Conservation (phyloP, 2,113 vertebrate genomes). For the Eolophus roseicapilla region DNA sequence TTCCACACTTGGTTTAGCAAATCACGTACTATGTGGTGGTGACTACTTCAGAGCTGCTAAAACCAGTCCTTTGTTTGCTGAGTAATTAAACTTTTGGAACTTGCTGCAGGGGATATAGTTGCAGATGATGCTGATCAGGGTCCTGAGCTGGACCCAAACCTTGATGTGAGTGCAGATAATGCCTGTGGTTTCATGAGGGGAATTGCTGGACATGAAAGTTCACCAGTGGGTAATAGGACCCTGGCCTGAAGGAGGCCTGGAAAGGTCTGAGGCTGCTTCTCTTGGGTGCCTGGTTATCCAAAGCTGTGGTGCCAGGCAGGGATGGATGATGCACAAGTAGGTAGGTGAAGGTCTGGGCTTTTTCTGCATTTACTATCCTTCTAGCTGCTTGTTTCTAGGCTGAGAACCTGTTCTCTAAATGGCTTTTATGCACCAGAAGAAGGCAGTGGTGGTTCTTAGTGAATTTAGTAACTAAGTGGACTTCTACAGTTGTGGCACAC, state of each 20-base stretch:
- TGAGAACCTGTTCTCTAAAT: neutral
- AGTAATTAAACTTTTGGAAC: neutral
- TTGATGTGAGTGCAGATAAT: no score
- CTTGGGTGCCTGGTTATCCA: neutral
- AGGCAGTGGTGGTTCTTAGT: neutral
- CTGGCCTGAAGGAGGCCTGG: neutral
- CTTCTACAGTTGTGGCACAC: neutral
- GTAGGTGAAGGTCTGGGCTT: neutral
- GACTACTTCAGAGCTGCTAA: neutral
- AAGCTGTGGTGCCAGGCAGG: neutral
- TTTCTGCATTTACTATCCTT: neutral
- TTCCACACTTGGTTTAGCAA: neutral
- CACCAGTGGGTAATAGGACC: rapidly evolving
- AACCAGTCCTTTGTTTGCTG: neutral
- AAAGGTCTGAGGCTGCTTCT: neutral
- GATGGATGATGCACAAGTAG: neutral
- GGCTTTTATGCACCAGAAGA: neutral
- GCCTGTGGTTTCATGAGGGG: neutral
- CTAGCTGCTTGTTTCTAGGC: neutral
- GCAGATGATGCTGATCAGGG: neutral
- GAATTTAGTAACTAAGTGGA: neutral
- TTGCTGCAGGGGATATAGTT: neutral
- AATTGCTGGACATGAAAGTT: neutral
- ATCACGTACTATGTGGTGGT: neutral
- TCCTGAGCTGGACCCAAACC: neutral